Base-by-base conservation (phyloP, 2,113 vertebrate genomes). In the Leptodactylus fuscus region DNA sequence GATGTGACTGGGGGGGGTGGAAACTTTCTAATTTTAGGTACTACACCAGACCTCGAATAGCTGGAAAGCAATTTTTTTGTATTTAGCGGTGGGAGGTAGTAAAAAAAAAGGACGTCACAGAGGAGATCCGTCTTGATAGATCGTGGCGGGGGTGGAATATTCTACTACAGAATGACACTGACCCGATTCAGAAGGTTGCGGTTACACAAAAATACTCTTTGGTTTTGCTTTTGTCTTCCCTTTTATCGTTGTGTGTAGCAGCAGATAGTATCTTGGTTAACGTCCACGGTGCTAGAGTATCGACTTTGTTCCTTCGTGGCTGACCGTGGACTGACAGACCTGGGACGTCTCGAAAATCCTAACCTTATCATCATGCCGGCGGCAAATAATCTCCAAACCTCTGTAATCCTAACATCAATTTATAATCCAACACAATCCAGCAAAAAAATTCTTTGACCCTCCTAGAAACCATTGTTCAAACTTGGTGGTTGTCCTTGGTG, bases 171-270 rank as follows among this genome's bases (percentile, higher is more conserved):
- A 20, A 20, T 76, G 27, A 27, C 24, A 18, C 4, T 75, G 24
- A 60, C 32, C 32, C 53, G 16, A 41, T 34, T 76, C 18, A 9
- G 11, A 51, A 49, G 48, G 65, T 22, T 38, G 20, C 5, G 34
- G 46, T 73, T 83, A 87, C 89, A 89, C 87, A 75, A 90, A 36
- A 92, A 94, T 89, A 90, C 95, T 95, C 94, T 95, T 95, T 95
- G 94, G 94, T 94, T 93, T 94, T 49, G 38, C 46, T 79, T n/a
- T 58, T 69, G 51, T 91, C 55, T 87, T 91, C 89, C 90, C 90
- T 88, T 82, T 51, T 90, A 88, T 80, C 81, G 90, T 88, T 38
- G 38, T 85, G 85, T 73, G 70, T 80, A 86, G 84, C 84, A 86
- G 84, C 84, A 81, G 48, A 85, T 90, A 93, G 92, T 90, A 93